Conservation (phyloP, 1,140 invertebrate species). For the Lucilia cuprina region DNA sequence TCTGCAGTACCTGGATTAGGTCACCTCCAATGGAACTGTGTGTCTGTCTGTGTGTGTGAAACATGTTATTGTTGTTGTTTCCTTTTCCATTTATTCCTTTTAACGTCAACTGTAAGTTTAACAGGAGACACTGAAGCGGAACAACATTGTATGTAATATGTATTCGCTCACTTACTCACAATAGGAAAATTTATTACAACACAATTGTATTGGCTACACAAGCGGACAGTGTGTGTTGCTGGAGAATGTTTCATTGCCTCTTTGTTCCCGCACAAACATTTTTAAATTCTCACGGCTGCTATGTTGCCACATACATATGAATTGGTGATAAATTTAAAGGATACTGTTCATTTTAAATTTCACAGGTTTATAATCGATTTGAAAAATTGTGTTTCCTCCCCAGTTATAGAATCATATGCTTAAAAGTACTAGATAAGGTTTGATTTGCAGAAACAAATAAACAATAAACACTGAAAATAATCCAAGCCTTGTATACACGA, state of each 20-base stretch:
- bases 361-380: too few relatives aligned
- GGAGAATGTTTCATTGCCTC: neutral
- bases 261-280: neutral
- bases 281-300: neutral
- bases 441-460: too few relatives aligned
- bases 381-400: too few relatives aligned
- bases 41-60: neutral
- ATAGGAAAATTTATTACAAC: neutral
- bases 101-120: neutral
- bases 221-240: neutral
- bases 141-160: neutral
- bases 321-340: neutral
- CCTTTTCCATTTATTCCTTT: neutral
- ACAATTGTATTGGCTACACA: neutral
- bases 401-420: too few relatives aligned
- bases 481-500: too few relatives aligned
- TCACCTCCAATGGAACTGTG: slow-evolving; percentile 39
- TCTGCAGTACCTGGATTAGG: slow-evolving; percentile 52
- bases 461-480: too few relatives aligned
- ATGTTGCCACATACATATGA: neutral
- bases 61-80: neutral
- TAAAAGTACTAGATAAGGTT: too few relatives aligned
- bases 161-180: neutral
- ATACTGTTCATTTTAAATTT: neutral
- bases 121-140: neutral